Conservation (phyloP, 2,888 invertebrate species). For the Cheilosia urbana region DNA sequence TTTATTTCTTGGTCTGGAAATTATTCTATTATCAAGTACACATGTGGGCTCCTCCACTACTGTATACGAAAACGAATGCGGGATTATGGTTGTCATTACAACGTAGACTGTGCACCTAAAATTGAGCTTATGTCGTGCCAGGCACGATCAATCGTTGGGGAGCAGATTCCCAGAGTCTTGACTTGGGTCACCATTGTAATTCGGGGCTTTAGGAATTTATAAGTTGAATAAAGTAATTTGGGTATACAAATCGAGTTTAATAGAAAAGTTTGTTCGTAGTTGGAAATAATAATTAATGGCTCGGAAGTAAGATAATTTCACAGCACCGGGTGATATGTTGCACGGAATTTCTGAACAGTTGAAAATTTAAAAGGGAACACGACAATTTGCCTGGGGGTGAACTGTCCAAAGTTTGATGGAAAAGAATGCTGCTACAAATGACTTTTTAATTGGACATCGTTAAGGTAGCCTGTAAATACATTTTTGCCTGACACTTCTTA, state of each 20-base stretch:
- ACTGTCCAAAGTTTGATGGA: too few relatives aligned
- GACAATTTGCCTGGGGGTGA: too few relatives aligned
- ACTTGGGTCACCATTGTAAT: background rate
- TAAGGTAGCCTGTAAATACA: too few relatives aligned
- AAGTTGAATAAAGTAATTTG: slow-evolving; percentile 2
- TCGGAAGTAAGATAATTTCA: background rate
- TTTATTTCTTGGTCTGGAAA: slow-evolving; percentile 64
- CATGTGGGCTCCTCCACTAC: slow-evolving; percentile 5
- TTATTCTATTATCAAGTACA: slow-evolving; percentile 53
- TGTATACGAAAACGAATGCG: background rate
- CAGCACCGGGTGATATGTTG: too few relatives aligned
- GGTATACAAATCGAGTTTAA: background rate
- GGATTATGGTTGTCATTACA: background rate
- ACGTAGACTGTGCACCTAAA: background rate
- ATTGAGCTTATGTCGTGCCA: background rate
- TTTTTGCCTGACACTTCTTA: too few relatives aligned
- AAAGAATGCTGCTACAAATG: too few relatives aligned
- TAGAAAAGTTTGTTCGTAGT: background rate
- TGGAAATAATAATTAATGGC: background rate
- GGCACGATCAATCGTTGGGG: background rate
- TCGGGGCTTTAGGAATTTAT: background rate
- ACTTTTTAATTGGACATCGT: too few relatives aligned
- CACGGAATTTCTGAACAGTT: too few relatives aligned
- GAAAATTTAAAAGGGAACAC: too few relatives aligned
- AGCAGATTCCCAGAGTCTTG: background rate